Conservation (phyloP, 64 coral and sea anemone species). For the Pocillopora damicornis region DNA sequence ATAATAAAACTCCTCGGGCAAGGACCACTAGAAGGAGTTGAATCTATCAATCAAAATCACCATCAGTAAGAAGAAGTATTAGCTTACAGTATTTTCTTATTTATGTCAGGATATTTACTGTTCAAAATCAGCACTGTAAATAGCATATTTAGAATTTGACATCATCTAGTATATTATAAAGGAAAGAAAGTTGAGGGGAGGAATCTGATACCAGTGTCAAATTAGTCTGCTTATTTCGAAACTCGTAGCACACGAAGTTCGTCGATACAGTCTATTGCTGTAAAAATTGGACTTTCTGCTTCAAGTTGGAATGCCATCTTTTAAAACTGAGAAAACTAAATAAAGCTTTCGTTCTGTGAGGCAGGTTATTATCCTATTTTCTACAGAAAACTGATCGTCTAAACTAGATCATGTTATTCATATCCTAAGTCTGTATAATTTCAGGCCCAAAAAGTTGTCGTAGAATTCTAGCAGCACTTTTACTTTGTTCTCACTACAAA, state of each 20-base stretch:
- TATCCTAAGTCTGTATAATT: neutral
- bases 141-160: constrained; percentile 29
- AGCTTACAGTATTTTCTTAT: constrained; percentile 37
- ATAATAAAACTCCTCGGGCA: neutral
- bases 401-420: neutral
- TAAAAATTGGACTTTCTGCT: neutral
- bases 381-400: neutral
- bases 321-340: neutral
- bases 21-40: neutral
- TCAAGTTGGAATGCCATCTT: neutral
- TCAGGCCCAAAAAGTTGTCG: neutral
- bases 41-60: neutral
- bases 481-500: neutral
- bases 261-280: neutral
- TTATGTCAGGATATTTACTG: constrained; percentile 31
- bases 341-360: neutral
- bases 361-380: neutral
- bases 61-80: neutral
- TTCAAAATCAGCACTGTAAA: constrained; percentile 25
- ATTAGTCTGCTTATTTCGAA: neutral
- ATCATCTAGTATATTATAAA: constrained; percentile 25
- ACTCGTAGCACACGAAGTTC: neutral
- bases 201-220: constrained; percentile 18
- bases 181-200: neutral
- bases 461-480: neutral